Evolutionary conservation across 2,797 vertebrate genomes (phyloP), one percentile per base, ranked within the genome.

Genomic region (Diceros bicornis): DNA sequence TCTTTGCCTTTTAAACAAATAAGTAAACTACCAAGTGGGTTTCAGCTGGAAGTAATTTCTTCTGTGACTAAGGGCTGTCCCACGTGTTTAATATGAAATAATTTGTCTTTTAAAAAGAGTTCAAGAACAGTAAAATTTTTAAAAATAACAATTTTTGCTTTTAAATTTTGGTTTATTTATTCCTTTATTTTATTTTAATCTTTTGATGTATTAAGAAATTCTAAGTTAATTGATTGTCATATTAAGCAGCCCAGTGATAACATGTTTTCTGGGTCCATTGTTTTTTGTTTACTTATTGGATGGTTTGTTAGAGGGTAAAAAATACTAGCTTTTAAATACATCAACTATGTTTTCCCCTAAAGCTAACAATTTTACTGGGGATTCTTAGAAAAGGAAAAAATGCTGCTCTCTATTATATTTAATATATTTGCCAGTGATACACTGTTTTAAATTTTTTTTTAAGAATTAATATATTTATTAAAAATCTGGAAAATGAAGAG

Each of bases 1-100:
- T 64, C 21, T 50, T 92, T 96, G 66, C 23, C n/a, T 87, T 83
- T 90, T 64, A 57, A 66, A 72, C 44, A 89, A 93, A 41, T 64
- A 71, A 96, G 50, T n/a, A 91, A 90, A 59, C 25, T 64, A 20
- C 2, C 44, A 11, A 37, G 50, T 57, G 7, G 10, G 10, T 75
- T 91, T 61, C 88, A 37, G 25, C 4, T 23, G 1, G 18, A 94
- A 66, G 37, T 75, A 14, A 2, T 13, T 55, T 85, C 23, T 1
- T 21, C 68, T 52, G n/a, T 75, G 61, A 66, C 20, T 44, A 37
- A 85, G 32, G 6, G 6, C 0, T 59, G 27, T 68, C 47, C 14
- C 9, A 34, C 37, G 20, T 78, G 23, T 72, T 68, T 72, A n/a
- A 18, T 32, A 10, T 29, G 50, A 75, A 88, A 61, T 20, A 25